A percentile compares a stretch with the other conserved stretches of the same genome.
phyloP scores from a whole-genome alignment of 2,888 invertebrate species.

The Selenia dentaria region DNA sequence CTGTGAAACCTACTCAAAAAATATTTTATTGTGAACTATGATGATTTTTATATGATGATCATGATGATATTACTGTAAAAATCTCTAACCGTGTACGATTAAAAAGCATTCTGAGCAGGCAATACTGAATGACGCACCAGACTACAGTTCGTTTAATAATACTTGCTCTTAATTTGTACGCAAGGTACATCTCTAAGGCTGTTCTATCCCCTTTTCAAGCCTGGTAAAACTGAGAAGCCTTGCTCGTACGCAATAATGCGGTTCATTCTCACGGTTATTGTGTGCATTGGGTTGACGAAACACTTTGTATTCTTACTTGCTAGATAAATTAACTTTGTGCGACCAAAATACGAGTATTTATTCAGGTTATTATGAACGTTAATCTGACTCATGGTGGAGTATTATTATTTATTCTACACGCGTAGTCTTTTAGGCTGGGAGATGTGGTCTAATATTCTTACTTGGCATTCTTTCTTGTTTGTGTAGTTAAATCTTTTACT shows the following conservation, averaged over 20 bases:
- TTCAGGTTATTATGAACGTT: conserved; percentile 4
- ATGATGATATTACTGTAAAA: too few species aligned
- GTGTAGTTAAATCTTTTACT: too few species aligned
- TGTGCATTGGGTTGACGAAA: conserved; percentile 46
- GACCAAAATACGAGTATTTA: conserved; percentile 22
- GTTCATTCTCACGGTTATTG: conserved; percentile 51
- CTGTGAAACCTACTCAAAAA: too few species aligned
- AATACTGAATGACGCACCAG: too few species aligned
- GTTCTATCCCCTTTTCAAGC: conserved; percentile 20
- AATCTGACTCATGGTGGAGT: conserved; percentile 17
- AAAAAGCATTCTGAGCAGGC: too few species aligned
- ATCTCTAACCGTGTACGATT: too few species aligned
- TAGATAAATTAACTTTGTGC: conserved; percentile 39
- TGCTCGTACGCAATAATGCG: conserved; percentile 48
- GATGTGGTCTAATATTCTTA: conserved; percentile 4
- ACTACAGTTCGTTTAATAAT: too few species aligned
- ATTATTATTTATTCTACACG: background rate
- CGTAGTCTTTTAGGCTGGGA: conserved; percentile 13
- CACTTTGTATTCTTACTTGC: conserved; percentile 45
- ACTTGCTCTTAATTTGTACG: background rate
- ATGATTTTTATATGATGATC: too few species aligned
- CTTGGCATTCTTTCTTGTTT: too few species aligned
- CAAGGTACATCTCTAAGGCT: conserved; percentile 17
- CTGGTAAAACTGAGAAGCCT: conserved; percentile 38
- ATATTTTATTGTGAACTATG: too few species aligned